Evolutionary conservation across 1,140 invertebrate species (phyloP).

Genomic region (Trachymyrmex septentrionalis): DNA sequence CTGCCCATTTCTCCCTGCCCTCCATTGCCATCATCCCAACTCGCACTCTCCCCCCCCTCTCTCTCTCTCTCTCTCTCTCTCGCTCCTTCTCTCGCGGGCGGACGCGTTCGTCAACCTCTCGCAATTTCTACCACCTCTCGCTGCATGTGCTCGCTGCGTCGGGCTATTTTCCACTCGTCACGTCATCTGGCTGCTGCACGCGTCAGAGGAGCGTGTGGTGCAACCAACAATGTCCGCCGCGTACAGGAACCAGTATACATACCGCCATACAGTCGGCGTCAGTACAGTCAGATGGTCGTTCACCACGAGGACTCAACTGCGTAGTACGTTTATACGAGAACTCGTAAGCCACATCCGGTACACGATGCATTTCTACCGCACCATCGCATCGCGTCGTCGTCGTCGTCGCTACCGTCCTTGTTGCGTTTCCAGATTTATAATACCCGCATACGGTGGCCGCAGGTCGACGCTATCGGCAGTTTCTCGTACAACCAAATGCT

Average conservation of each 20-base stretch:
- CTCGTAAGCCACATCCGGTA: slow-evolving; percentile 72
- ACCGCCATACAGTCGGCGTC: slow-evolving; percentile 36
- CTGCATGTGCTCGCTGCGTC: not conserved
- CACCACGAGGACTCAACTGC: slow-evolving; percentile 26
- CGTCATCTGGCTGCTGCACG: slow-evolving; percentile 63
- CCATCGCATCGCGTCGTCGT: not conserved
- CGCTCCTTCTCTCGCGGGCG: not conserved
- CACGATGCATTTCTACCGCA: slow-evolving; percentile 60
- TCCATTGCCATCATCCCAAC: not conserved
- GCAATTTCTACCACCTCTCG: slow-evolving; percentile 55
- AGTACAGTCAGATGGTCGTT: slow-evolving; percentile 65
- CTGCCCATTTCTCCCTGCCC: not conserved
- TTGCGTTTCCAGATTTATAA: slow-evolving; percentile 67
- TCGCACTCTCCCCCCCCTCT: not conserved
- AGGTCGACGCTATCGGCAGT: slow-evolving; percentile 40
- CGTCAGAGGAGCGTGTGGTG: slow-evolving; percentile 41
- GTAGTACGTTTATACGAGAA: slow-evolving; percentile 22
- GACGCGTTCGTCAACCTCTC: slow-evolving; percentile 59
- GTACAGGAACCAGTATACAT: slow-evolving; percentile 59
- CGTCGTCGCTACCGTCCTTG: not conserved
- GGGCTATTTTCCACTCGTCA: slow-evolving; percentile 52
- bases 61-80: not conserved
- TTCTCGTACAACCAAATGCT: slow-evolving; percentile 43
- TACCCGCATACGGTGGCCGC: slow-evolving; percentile 16
- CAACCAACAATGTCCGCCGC: slow-evolving; percentile 44